A percentile compares a stretch with the other conserved stretches of the same genome.
phyloP scores from a whole-genome alignment of 2,113 vertebrate genomes.

The Odocoileus hemionus region DNA sequence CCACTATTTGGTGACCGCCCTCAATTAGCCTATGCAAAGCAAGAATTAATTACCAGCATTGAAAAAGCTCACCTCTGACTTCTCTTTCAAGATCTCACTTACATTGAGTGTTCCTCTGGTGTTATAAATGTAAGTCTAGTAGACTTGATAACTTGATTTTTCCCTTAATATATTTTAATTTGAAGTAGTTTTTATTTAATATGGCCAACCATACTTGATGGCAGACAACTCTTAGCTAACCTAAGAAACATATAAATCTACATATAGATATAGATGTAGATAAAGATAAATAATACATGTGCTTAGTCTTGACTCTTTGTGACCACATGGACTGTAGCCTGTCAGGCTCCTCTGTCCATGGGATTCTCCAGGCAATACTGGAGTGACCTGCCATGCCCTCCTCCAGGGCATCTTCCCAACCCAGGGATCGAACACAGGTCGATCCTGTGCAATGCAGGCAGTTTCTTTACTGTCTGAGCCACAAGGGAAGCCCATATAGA shows the following conservation, averaged over 20 bases:
- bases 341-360: neutral
- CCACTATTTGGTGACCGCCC: slow-evolving; percentile 84
- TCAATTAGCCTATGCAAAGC: slow-evolving; percentile 90
- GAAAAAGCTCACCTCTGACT: slow-evolving; percentile 82
- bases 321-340: neutral
- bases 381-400: neutral
- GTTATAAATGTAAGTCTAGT: slow-evolving; percentile 71
- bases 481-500: neutral
- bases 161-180: slow-evolving; percentile 27
- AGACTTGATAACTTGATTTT: slow-evolving; percentile 61
- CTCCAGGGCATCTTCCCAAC: neutral
- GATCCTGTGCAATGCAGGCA: neutral
- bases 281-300: neutral
- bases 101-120: slow-evolving; percentile 59
- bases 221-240: neutral
- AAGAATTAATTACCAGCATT: slow-evolving; percentile 87
- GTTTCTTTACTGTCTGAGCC: neutral
- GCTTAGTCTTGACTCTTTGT: neutral
- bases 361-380: neutral
- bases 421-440: neutral
- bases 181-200: neutral
- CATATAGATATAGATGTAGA: neutral
- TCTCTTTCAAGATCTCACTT: slow-evolving; percentile 77
- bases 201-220: slow-evolving; percentile 55
- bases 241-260: neutral